Conservation (phyloP, 2,888 invertebrate genomes). For the Melinaea marsaeus region DNA sequence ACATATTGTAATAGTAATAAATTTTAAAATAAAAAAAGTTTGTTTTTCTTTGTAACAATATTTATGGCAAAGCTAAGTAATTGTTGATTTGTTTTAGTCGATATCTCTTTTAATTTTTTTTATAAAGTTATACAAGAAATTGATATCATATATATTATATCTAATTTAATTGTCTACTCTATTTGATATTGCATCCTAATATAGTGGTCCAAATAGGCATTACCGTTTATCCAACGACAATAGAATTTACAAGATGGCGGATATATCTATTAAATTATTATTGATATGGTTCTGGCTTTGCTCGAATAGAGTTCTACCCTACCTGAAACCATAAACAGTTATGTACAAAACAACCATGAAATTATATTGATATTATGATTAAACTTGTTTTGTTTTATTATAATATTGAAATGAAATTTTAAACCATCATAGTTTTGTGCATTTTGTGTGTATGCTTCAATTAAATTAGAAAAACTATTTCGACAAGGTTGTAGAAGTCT, state of each 20-base stretch:
- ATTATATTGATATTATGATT: not conserved
- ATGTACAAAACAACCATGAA: conserved; percentile 1
- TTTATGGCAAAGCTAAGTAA: too few relatives aligned
- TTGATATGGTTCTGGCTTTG: conserved; percentile 40
- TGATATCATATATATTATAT: not conserved
- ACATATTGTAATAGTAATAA: too few relatives aligned
- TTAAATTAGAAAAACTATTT: too few relatives aligned
- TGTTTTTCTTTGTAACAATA: too few relatives aligned
- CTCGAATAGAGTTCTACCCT: conserved; percentile 39
- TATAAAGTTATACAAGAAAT: not conserved
- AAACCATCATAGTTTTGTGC: too few relatives aligned
- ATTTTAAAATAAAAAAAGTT: too few relatives aligned
- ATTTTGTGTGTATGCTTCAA: too few relatives aligned
- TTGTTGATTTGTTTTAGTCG: not conserved
- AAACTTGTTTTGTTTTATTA: not conserved
- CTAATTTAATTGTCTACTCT: conserved; percentile 9
- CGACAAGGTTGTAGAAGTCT: too few relatives aligned
- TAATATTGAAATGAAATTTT: not conserved
- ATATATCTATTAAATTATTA: conserved; percentile 40
- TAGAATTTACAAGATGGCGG: conserved; percentile 38
- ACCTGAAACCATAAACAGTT: conserved; percentile 12
- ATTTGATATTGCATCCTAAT: conserved; percentile 17
- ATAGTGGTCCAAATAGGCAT: conserved; percentile 28
- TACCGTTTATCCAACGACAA: conserved; percentile 36
- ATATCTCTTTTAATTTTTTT: not conserved